Base-by-base conservation (phyloP, 1,140 invertebrate genomes). In the Bombus vancouverensis region DNA sequence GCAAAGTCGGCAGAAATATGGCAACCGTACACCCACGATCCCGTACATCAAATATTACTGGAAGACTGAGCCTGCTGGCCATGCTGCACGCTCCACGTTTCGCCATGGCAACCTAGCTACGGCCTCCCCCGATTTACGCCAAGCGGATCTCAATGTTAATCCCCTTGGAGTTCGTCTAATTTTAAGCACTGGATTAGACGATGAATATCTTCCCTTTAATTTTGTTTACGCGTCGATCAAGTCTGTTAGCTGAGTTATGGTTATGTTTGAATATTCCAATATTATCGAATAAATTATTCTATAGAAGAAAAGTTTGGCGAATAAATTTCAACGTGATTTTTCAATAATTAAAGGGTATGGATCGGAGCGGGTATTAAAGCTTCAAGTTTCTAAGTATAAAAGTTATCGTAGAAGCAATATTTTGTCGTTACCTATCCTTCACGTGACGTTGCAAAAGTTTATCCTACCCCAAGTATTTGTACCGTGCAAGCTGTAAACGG, bases 1-100 rank as follows among this genome's bases (percentile, higher is more conserved):
- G 91, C 90, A 93, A 93, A 93, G 92, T 93, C 91, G 92, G 91
- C 92, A 93, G 92, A 93, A 93, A 93, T 93, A 93, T 93, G 92
- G 92, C 89, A 89, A 92, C 88, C 89, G 88, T 92, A 90, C 88
- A 92, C 81, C 77, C 83, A 73, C 82, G 81, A 88, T 81, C 87
- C 80, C 92, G 85, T 93, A 93, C 91, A 93, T 93, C 92, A 93
- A 93, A 93, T 93, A 93, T 93, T 93, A 93, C 91, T 83, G 82
- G 83, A 83, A 80, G 86, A 53, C 79, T 22, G 72, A 80, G 42
- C 77, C 28, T 72, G 53, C 53, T 47, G 57, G 25, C 39, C 34
- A 53, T 76, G 6, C 37, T 42, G 18, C 28, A 15, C 37, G 12
- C 37, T 32, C 5, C 80, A 10, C 18, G 39, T 6, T 9, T 44